Conservation (phyloP, 2,113 vertebrate species). For the Leptocoma aspasia region DNA sequence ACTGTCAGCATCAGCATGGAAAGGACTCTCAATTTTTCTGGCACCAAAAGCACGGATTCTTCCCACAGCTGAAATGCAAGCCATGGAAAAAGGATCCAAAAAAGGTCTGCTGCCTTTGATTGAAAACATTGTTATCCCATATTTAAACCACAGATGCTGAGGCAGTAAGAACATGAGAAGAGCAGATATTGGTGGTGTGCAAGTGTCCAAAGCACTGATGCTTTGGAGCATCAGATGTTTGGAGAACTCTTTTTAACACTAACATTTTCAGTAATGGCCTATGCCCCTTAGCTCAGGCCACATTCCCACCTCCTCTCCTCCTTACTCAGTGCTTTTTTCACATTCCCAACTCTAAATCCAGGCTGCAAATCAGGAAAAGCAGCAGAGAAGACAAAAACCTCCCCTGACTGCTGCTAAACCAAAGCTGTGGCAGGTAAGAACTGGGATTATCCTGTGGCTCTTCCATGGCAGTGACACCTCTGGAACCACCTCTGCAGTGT, state of each 20-base stretch:
- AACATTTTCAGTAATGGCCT: background rate
- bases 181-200: background rate
- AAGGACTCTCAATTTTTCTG: background rate
- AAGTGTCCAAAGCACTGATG: rapidly evolving
- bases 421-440: background rate
- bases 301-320: background rate
- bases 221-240: background rate
- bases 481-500: background rate
- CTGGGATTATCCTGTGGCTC: background rate
- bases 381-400: background rate
- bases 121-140: rapidly evolving
- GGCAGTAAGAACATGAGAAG: background rate
- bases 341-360: background rate
- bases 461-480: background rate
- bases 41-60: background rate
- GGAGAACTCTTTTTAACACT: background rate
- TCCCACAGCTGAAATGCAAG: background rate
- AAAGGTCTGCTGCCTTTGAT: background rate
- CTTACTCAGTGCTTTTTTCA: background rate
- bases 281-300: background rate
- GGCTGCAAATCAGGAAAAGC: background rate
- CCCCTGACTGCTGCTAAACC: background rate
- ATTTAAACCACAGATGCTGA: background rate
- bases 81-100: background rate
- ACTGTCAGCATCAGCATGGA: background rate